These are phyloP conservation scores for Leuciscus waleckii DNA, from an alignment of 2,797 vertebrate genomes.

Conservation along the genomic window DNA sequence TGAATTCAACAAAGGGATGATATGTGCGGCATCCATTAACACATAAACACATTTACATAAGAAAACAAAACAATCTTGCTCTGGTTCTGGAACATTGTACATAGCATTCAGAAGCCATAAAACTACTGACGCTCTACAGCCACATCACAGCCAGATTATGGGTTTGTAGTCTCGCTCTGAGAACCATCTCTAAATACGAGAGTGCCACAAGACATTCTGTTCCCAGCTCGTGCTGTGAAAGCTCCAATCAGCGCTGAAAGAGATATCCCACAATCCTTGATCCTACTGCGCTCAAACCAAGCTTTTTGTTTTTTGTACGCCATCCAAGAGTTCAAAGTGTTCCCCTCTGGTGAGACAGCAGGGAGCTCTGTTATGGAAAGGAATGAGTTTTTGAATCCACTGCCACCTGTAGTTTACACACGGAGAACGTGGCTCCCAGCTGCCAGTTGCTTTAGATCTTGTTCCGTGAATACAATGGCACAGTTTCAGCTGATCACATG, in stretches of 20 bases:
- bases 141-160: conserved; percentile 49
- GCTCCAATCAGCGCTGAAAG: conserved; percentile 47
- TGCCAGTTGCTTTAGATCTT: conserved; percentile 27
- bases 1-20: neutral
- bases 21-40: conserved; percentile 19
- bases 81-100: conserved; percentile 27
- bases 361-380: conserved; percentile 20
- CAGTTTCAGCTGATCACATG: conserved; percentile 21
- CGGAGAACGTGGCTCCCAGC: conserved; percentile 15
- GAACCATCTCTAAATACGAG: conserved; percentile 51
- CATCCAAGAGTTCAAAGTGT: conserved; percentile 50
- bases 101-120: neutral
- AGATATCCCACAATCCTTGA: conserved; percentile 52
- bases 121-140: conserved; percentile 37
- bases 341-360: conserved; percentile 37
- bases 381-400: conserved; percentile 25
- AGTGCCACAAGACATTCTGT: conserved; percentile 69
- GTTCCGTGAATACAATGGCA: conserved; percentile 25
- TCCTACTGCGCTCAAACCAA: conserved; percentile 15
- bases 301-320: conserved; percentile 33
- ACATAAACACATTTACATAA: conserved; percentile 22
- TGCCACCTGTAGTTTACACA: conserved; percentile 46
- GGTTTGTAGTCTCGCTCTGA: conserved; percentile 25
- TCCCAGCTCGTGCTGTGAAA: conserved; percentile 57
- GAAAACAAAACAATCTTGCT: conserved; percentile 45